phyloP scores from a whole-genome alignment of 2,797 vertebrate species.

The Lemur catta region DNA sequence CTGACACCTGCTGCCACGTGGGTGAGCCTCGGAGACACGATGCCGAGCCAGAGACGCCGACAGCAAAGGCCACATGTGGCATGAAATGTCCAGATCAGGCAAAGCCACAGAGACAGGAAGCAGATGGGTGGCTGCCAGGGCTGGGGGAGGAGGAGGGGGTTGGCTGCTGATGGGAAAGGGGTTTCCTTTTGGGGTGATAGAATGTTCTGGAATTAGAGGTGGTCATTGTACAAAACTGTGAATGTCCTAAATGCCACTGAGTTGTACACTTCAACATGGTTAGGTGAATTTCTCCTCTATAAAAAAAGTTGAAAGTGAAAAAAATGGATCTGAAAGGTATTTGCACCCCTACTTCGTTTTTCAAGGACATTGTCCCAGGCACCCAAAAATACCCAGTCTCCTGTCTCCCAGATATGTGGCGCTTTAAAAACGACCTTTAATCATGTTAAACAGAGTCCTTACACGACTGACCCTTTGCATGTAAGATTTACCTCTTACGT shows the following conservation, averaged over 20 bases:
- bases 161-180: neutral
- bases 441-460: neutral
- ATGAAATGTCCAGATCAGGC: neutral
- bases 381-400: neutral
- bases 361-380: neutral
- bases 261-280: neutral
- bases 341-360: neutral
- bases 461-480: too few species aligned
- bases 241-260: neutral
- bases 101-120: neutral
- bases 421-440: neutral
- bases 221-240: neutral
- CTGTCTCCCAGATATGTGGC: neutral
- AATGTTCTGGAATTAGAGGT: neutral
- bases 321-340: neutral
- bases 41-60: neutral
- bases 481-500: neutral
- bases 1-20: neutral
- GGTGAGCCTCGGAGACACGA: neutral
- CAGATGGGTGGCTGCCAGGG: neutral
- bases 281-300: neutral
- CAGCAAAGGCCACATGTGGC: neutral
- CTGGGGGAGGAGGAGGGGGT: neutral
- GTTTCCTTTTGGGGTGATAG: neutral
- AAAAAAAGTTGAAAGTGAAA: neutral